phyloP scores from a whole-genome alignment of 2,797 vertebrate genomes.

The Clarias laeviceps region DNA sequence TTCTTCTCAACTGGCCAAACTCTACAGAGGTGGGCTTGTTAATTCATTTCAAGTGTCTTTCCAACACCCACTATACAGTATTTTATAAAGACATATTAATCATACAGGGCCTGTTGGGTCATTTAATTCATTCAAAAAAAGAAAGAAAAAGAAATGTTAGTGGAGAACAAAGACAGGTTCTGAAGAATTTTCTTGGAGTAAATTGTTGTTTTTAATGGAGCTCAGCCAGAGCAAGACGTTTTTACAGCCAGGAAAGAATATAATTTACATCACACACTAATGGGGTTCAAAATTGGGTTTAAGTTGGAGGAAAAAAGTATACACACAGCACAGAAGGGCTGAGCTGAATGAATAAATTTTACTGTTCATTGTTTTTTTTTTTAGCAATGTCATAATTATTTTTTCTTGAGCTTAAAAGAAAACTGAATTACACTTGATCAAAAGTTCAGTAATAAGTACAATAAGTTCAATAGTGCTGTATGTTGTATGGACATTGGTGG shows the following conservation, averaged over 20 bases:
- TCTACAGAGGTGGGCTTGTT: too few species aligned
- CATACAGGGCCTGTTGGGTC: not conserved
- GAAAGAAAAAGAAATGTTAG: not conserved
- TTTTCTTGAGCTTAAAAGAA: not conserved
- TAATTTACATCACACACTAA: not conserved
- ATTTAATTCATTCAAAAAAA: not conserved
- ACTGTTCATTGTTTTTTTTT: not conserved
- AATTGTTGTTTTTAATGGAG: slow-evolving; percentile 1
- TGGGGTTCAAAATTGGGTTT: not conserved
- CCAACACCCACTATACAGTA: not conserved
- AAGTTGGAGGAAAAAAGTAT: not conserved
- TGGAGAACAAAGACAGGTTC: not conserved
- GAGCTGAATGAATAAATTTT: not conserved
- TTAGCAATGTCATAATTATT: not conserved
- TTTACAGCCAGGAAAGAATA: slow-evolving; percentile 4
- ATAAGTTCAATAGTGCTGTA: not conserved
- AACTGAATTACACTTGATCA: not conserved
- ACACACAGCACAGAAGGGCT: not conserved
- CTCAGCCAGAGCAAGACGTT: not conserved
- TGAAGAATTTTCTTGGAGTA: not conserved
- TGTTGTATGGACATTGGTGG: not conserved
- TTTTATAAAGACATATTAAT: not conserved
- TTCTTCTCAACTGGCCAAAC: not conserved
- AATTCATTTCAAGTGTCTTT: not conserved
- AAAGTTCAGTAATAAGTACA: too few species aligned